These are phyloP conservation scores for Diaperis boleti DNA, from an alignment of 2,888 invertebrate genomes.

Conservation along the genomic window DNA sequence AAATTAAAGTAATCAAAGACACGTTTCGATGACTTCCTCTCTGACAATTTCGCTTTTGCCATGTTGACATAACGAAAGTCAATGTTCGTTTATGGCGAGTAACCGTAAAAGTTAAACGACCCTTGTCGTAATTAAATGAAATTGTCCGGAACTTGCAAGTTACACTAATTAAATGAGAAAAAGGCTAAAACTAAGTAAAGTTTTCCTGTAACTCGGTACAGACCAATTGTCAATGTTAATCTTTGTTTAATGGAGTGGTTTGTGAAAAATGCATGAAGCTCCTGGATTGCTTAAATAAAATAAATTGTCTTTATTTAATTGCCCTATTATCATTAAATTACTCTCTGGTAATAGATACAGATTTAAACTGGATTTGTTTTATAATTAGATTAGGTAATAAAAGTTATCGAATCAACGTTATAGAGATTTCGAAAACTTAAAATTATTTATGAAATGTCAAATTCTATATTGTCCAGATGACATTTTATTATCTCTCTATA, in stretches of 20 bases:
- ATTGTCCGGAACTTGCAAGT: constrained; percentile 24
- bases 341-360: not conserved
- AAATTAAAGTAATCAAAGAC: not conserved
- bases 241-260: constrained; percentile 1
- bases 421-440: no score
- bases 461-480: no score
- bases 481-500: no score
- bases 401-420: no score
- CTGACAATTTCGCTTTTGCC: constrained; percentile 3
- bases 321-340: not conserved
- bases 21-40: not conserved
- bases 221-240: constrained; percentile 1
- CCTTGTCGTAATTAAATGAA: constrained; percentile 29
- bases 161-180: constrained; percentile 17
- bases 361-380: not conserved
- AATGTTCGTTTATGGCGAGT: not conserved
- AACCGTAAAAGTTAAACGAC: constrained; percentile 28
- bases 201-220: not conserved
- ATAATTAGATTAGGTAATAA: no score
- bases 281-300: constrained; percentile 1
- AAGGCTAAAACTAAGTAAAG: constrained; percentile 6
- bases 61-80: constrained; percentile 11
- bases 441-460: no score
- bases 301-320: not conserved
- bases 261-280: not conserved